Base-by-base conservation (phyloP, 64 coral and sea anemone genomes). In the Dendrophyllia cribrosa region DNA sequence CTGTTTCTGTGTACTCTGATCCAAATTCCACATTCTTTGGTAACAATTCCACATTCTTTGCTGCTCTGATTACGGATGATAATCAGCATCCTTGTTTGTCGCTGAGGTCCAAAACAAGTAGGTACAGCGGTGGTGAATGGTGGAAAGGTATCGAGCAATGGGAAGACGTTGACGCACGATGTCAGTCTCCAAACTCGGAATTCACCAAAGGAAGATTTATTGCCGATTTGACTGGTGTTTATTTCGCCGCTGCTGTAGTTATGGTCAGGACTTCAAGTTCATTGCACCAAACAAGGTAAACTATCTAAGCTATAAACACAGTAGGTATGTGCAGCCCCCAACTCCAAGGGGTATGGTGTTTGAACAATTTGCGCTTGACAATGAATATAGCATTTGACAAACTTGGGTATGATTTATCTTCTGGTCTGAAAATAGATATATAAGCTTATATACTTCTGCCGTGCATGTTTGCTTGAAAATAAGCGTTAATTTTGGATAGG, bases 61-160 rank as follows among this genome's bases (percentile, higher is more conserved):
- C 77, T 60, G 53, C 55, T 43, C 16, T 79, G 55, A 20, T 79
- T 8, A 59, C 55, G 20, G 5, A 9, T 4, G 14, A 34, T 14
- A 60, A 79, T 13, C 22, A 79, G 2, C 3, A 58, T 34, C 10
- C 23, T 17, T 79, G 77, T 60, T 79, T 79, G 34, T 34, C 56
- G 25, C 53, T 79, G 22, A n/a, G 77, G 23, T 59, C 77, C 14
- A 43, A 19, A 59, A 60, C 50, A 58, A 79, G 53, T 1, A 9
- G 24, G 3, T 79, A 79, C 77, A 61, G 4, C 0, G 55, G 49
- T 79, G 77, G 77, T 25, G 26, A 59, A 60, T 59, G 77, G 77
- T 79, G 77, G 77, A 58, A 60, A 61, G 14, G 22, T 79, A 79
- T 79, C 77, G 53, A 60, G 52, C 22, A 61, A 7, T 79, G 77